These are phyloP conservation scores for Galeopsomyia nigrocyanea DNA, from an alignment of 2,888 invertebrate genomes.

Conservation along the genomic window DNA sequence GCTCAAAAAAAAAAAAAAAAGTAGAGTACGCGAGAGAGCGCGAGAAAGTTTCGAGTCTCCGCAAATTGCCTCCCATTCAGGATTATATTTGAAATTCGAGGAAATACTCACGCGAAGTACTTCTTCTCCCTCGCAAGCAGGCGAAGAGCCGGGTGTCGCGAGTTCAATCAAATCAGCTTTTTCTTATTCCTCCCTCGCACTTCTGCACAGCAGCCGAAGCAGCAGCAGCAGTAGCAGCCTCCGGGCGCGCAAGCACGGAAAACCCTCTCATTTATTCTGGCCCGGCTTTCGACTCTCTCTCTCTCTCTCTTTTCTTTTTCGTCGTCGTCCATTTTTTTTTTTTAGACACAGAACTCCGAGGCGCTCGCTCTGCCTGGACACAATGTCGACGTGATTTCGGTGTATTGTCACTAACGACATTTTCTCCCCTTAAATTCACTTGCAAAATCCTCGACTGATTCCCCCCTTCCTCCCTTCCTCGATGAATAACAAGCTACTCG, in stretches of 20 bases:
- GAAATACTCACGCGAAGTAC: conserved; percentile 57
- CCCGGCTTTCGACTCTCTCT: not conserved
- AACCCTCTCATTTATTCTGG: conserved; percentile 21
- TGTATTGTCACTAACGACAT: conserved; percentile 37
- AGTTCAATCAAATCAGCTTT: conserved; percentile 63
- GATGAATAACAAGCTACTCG: conserved; percentile 28
- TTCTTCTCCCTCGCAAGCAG: conserved; percentile 48
- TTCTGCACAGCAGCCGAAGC: conserved; percentile 38
- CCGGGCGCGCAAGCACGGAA: not conserved
- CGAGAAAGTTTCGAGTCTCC: conserved; percentile 48
- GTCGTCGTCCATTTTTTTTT: not conserved
- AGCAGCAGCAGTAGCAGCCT: too few relatives aligned
- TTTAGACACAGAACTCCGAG: not conserved
- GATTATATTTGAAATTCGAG: conserved; percentile 62
- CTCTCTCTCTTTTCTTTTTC: conserved; percentile 27
- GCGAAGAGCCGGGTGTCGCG: conserved; percentile 52
- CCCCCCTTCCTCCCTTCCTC: conserved; percentile 25
- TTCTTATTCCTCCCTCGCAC: conserved; percentile 53
- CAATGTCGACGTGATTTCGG: not conserved
- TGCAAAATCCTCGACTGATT: conserved; percentile 16
- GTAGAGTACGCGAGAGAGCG: not conserved
- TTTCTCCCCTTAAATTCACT: conserved; percentile 4
- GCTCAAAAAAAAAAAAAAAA: not conserved
- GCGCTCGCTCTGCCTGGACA: too few relatives aligned
- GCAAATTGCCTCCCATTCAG: conserved; percentile 64